Conservation (phyloP, 1,140 invertebrate genomes). For the Sarcophaga peregrina region DNA sequence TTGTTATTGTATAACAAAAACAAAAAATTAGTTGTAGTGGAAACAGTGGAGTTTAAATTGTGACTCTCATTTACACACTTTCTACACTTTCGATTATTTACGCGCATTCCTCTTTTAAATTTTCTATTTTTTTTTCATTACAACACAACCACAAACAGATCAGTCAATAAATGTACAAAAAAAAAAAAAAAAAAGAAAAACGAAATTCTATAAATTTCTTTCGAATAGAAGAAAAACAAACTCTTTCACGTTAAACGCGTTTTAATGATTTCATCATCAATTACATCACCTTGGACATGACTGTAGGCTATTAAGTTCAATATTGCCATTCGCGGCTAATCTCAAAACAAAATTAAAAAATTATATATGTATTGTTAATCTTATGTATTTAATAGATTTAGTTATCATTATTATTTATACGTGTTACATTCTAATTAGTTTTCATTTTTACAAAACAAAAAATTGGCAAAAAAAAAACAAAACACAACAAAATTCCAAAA, state of each 20-base stretch:
- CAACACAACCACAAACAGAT: neutral
- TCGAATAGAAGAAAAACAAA: neutral
- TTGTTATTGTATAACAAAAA: slow-evolving; percentile 7
- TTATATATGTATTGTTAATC: neutral
- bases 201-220: neutral
- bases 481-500: neutral
- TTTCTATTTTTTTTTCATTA: slow-evolving; percentile 8
- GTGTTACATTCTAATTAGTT: slow-evolving; percentile 23
- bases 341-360: neutral
- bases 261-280: neutral
- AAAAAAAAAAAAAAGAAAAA: neutral
- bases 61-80: slow-evolving; percentile 29
- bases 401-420: slow-evolving; percentile 13
- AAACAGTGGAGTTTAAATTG: slow-evolving; percentile 35
- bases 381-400: neutral
- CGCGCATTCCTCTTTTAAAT: too few species aligned
- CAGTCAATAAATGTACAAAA: neutral
- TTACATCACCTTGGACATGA: slow-evolving; percentile 31
- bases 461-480: slow-evolving; percentile 33
- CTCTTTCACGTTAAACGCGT: neutral
- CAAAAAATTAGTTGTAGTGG: slow-evolving; percentile 26
- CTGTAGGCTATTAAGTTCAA: slow-evolving; percentile 16
- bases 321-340: slow-evolving; percentile 27
- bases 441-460: slow-evolving; percentile 6
- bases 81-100: neutral